phyloP scores from a whole-genome alignment of 1,140 invertebrate genomes.

The Schlechtendalia chinensis region DNA sequence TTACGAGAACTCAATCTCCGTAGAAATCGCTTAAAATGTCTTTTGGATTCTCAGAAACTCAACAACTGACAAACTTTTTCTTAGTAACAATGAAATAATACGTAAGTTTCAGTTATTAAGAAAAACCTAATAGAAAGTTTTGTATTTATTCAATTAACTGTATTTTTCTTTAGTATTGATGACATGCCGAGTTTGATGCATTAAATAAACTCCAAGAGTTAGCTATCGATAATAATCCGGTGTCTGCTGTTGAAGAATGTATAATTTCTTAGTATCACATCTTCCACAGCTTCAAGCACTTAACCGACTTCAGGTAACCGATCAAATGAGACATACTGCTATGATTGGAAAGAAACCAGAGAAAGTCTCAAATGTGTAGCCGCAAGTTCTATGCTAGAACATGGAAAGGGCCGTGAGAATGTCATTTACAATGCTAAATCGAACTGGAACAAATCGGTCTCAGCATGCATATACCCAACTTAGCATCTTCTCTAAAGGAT shows the following conservation, averaged over 20 bases:
- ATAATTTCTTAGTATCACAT: slow-evolving; percentile 77
- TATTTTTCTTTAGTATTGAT: slow-evolving; percentile 66
- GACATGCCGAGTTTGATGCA: slow-evolving; percentile 65
- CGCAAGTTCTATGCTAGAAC: slow-evolving; percentile 12
- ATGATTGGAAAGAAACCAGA: slow-evolving; percentile 68
- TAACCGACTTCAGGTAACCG: slow-evolving; percentile 70
- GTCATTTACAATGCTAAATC: slow-evolving; percentile 77
- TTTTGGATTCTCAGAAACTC: slow-evolving; percentile 78
- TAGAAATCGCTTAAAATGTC: slow-evolving; percentile 76
- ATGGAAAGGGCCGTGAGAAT: slow-evolving; percentile 63
- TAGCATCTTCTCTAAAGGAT: slow-evolving; percentile 18
- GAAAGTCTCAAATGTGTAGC: slow-evolving; percentile 45
- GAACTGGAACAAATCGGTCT: slow-evolving; percentile 74
- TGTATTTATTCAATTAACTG: slow-evolving; percentile 15
- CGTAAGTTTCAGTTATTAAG: slow-evolving; percentile 57
- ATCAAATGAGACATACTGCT: slow-evolving; percentile 71
- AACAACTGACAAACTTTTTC: slow-evolving; percentile 76
- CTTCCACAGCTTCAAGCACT: slow-evolving; percentile 68
- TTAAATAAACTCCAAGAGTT: slow-evolving; percentile 72
- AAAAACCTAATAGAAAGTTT: neutral
- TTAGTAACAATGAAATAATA: slow-evolving; percentile 83
- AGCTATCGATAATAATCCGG: slow-evolving; percentile 82
- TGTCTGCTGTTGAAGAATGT: slow-evolving; percentile 71
- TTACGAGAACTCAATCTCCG: slow-evolving; percentile 84
- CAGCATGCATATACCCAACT: slow-evolving; percentile 59